These are phyloP conservation scores for Malurus alboscapulatus DNA, from an alignment of 2,113 vertebrate species.

Conservation along the genomic window DNA sequence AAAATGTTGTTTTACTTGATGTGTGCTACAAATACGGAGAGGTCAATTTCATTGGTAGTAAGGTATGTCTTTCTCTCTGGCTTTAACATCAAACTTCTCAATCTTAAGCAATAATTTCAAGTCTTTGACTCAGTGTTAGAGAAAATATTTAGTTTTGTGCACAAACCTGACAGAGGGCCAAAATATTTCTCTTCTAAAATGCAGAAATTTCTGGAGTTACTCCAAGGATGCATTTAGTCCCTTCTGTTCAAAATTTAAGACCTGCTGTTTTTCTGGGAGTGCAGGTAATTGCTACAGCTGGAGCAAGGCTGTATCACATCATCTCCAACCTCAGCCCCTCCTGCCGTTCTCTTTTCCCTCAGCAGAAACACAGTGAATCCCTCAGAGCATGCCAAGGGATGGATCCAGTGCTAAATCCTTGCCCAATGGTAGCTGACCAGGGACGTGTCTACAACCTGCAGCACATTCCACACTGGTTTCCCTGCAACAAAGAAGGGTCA, in stretches of 20 bases:
- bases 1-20: background rate
- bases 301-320: background rate
- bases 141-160: background rate
- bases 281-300: conserved; percentile 45
- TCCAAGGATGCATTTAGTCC: conserved; percentile 38
- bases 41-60: background rate
- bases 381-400: background rate
- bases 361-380: background rate
- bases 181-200: background rate
- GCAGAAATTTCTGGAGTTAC: conserved; percentile 2
- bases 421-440: accelerated
- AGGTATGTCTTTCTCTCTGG: background rate
- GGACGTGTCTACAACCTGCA: background rate
- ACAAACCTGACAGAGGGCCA: background rate
- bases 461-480: background rate
- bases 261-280: conserved; percentile 12
- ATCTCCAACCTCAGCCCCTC: background rate
- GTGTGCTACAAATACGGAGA: background rate
- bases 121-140: background rate
- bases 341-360: background rate
- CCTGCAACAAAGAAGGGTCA: background rate
- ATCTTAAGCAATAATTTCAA: background rate
- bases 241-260: conserved; percentile 52
- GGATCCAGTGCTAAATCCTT: background rate
- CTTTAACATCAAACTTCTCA: background rate